A percentile compares a stretch with the other conserved stretches of the same genome.
phyloP scores from a whole-genome alignment of 2,888 invertebrate genomes.

The Lasioglossum morio region DNA sequence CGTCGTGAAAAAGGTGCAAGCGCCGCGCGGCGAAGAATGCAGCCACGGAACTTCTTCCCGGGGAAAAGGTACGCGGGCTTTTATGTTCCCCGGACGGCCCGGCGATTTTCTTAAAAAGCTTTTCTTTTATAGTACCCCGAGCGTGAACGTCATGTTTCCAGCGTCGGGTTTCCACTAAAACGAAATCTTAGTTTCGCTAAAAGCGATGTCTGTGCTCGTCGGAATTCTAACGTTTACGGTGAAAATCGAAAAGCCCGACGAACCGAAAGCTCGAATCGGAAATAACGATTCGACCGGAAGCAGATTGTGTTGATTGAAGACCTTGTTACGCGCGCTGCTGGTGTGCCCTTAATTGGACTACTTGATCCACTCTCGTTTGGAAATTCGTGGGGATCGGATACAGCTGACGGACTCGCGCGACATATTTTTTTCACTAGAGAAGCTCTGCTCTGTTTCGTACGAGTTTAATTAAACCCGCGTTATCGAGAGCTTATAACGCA shows the following conservation, averaged over 20 bases:
- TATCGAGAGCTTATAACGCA: neutral
- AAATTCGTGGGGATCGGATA: neutral
- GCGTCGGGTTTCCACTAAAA: neutral
- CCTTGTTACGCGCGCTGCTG: neutral
- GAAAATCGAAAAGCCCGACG: constrained; percentile 34
- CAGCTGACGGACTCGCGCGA: neutral
- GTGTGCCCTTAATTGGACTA: constrained; percentile 21
- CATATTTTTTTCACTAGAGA: neutral
- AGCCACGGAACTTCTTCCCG: constrained; percentile 28
- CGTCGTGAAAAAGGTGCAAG: constrained; percentile 51
- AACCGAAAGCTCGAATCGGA: constrained; percentile 15
- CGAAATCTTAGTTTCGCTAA: neutral
- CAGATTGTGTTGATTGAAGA: constrained; percentile 17
- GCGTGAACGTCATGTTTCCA: neutral
- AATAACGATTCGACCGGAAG: constrained; percentile 34
- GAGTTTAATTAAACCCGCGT: neutral
- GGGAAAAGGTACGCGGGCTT: constrained; percentile 22
- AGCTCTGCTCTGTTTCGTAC: neutral
- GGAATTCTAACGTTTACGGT: no score
- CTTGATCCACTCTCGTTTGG: neutral
- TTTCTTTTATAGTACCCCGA: neutral
- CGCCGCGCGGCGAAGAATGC: constrained; percentile 45
- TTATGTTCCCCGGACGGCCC: constrained; percentile 24
- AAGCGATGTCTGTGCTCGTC: neutral
- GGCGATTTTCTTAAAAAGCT: constrained; percentile 20